Evolutionary conservation across 2,113 vertebrate genomes (phyloP), one percentile per base, ranked within the genome.

Genomic region (Labeo rohita): DNA sequence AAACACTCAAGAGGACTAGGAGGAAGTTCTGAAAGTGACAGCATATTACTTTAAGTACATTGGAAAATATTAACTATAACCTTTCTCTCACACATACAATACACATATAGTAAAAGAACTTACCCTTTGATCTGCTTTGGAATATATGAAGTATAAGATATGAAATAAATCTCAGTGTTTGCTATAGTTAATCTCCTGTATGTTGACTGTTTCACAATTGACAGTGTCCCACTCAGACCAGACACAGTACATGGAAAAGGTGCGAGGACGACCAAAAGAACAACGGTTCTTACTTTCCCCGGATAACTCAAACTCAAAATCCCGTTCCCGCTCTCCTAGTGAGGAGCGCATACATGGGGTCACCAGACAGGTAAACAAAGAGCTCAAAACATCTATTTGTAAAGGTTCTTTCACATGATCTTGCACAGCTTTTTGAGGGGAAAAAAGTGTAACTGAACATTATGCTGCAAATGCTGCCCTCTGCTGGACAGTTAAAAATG

Each of bases 251-350:
- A 95, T 95, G 0, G 96, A 97, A 90, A 94, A 95, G 90, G 96
- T 98, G 90, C 93, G 97, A 15, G 97, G 97, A 0, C 95, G 97
- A 34, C 97, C 98, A 2, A 98, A 98, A 94, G 98, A 99, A 89
- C 96, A 96, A 63, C 97, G 97, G 84, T 97, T 98, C 83, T 96
- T 99, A 87, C 95, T 99, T 54, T 99, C 98, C 82, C 97, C 98
- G 0, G 96, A 97, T 16, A 92, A 93, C 2, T 97, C 97, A 77
- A 96, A 95, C 84, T 93, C 95, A 2, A 96, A 96, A 1, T 94
- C 96, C 50, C 83, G 87, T 79, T 98, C 97, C 49, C 92, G 96
- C 16, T 98, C 97, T 47, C 97, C 97, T 79, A 99, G 98, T 0
- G 95, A 94, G 73, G 96, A 96, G 88, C 92, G 96, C 86, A 94